Base-by-base conservation (phyloP, 2,797 vertebrate species). In the Distichodus sexfasciatus region DNA sequence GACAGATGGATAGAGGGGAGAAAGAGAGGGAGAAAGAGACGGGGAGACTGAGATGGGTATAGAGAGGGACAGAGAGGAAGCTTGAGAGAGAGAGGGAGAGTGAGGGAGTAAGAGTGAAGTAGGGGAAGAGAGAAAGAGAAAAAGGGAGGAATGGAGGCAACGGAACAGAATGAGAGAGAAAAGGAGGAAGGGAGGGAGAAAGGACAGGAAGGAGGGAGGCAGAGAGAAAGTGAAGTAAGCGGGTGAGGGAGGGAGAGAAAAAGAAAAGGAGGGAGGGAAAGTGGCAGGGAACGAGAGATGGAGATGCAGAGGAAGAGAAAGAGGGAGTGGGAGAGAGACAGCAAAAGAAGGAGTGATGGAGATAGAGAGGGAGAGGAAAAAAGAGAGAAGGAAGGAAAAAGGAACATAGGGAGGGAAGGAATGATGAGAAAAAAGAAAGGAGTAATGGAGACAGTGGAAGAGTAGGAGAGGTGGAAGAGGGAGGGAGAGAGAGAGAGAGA, bases 391-490 rank as follows among this genome's bases (percentile, higher is more conserved):
- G 33, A 28, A 46, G 63, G 46, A 67, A 67, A 63, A 63, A n/a
- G n/a, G n/a, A n/a, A n/a, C n/a, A n/a, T n/a, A n/a, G n/a, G 62
- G 70, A 62, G 47, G 62, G 67, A 36, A 31, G 50, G 26, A 50
- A 51, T 54, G 51, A 41, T 67, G 63, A 29, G 57, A 24, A 15
- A 60, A 21, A 10, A 15, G 15, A 73, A 68, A 76, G 78, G 77
- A 84, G 78, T 85, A 81, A 86, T 91, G 89, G 23, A 70, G 47
- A 54, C 15, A 58, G 6, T 14, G 33, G 15, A 21, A 31, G 6
- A 35, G 19, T 33, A 11, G 46, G 38, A n/a, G 11, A 14, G 31
- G 4, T 33, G 9, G 4, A n/a, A n/a, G n/a, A n/a, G n/a, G n/a
- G n/a, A n/a, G n/a, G n/a, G n/a, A n/a, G n/a, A n/a, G n/a, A n/a